These are phyloP conservation scores for Trichechus manatus DNA, from an alignment of 2,113 vertebrate species.

Conservation along the genomic window DNA sequence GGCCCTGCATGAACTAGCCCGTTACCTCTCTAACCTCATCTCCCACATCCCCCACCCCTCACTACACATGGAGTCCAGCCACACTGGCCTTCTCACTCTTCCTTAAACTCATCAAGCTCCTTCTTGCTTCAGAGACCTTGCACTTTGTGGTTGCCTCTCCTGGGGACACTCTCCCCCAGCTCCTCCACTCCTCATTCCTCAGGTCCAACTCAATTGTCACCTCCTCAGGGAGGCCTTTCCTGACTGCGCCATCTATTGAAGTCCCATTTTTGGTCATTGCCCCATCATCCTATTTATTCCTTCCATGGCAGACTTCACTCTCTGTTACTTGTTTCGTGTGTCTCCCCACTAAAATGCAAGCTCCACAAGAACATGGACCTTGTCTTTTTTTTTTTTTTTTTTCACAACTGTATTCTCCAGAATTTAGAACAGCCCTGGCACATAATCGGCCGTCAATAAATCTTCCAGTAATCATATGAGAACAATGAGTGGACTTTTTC, in stretches of 20 bases:
- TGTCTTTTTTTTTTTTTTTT: background rate
- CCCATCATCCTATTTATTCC: background rate
- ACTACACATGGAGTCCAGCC: background rate
- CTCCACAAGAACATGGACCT: background rate
- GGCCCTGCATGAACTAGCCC: background rate
- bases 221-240: background rate
- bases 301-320: background rate
- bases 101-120: background rate
- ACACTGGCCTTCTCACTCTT: background rate
- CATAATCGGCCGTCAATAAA: constrained; percentile 12
- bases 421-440: constrained; percentile 1
- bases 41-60: background rate
- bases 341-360: constrained; percentile 33
- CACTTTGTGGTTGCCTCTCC: background rate
- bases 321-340: background rate
- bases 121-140: background rate
- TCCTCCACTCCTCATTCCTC: background rate
- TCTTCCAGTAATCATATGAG: background rate
- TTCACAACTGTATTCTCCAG: background rate
- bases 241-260: background rate
- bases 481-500: background rate
- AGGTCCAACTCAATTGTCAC: background rate
- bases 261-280: background rate
- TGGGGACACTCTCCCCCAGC: background rate
- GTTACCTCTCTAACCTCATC: background rate